Evolutionary conservation across 2,888 invertebrate genomes (phyloP).

Genomic region (Cosmia trapezina): DNA sequence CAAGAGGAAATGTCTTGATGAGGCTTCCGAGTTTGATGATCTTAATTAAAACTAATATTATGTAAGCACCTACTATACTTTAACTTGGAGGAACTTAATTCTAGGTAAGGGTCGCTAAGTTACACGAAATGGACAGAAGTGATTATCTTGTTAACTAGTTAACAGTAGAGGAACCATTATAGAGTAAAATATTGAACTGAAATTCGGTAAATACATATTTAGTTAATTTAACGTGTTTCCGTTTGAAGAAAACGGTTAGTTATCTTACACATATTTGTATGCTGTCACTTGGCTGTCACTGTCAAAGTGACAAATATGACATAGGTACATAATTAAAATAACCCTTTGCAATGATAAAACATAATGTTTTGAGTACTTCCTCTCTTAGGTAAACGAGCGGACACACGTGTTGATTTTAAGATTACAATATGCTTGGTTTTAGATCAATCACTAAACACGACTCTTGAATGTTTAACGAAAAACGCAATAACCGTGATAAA

Average conservation of each 20-base stretch:
- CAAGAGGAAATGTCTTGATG: conserved; percentile 58
- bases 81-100: conserved; percentile 42
- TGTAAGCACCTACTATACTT: not conserved
- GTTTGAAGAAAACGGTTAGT: conserved; percentile 16
- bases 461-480: conserved; percentile 16
- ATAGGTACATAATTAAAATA: conserved; percentile 22
- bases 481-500: conserved; percentile 19
- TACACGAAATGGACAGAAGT: conserved; percentile 29
- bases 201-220: conserved; percentile 33
- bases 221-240: conserved; percentile 11
- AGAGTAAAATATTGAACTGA: not conserved
- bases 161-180: conserved; percentile 20
- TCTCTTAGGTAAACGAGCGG: conserved; percentile 17
- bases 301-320: not conserved
- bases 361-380: conserved; percentile 31
- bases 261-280: conserved; percentile 35
- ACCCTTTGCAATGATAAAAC: conserved; percentile 20
- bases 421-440: conserved; percentile 23
- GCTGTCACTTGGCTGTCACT: conserved; percentile 21
- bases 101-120: conserved; percentile 21
- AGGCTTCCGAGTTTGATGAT: conserved; percentile 26
- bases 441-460: conserved; percentile 14
- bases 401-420: conserved; percentile 21
- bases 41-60: conserved; percentile 48
- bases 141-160: not conserved